These are phyloP conservation scores for Dendrocopos noguchii DNA, from an alignment of 2,113 vertebrate species.

Conservation along the genomic window DNA sequence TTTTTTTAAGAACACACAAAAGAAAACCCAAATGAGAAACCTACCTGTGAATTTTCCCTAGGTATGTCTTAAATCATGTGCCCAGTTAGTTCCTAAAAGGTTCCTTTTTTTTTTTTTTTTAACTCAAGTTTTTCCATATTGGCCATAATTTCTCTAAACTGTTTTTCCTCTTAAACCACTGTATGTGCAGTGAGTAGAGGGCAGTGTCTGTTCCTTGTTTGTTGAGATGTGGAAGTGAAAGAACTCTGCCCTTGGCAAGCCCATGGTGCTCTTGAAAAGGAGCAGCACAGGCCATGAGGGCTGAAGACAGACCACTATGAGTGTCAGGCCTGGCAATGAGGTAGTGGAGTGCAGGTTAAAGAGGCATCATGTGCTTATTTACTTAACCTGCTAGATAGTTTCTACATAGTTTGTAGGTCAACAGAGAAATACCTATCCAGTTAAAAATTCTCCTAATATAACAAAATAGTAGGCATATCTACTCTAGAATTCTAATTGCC, in stretches of 20 bases:
- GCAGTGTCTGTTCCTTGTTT: not conserved
- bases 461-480: not conserved
- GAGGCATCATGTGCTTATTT: not conserved
- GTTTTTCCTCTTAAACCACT: not conserved
- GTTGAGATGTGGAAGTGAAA: not conserved
- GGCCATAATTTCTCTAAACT: not conserved
- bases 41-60: not conserved
- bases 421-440: not conserved
- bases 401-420: not conserved
- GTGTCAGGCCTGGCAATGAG: not conserved
- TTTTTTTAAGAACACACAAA: not conserved
- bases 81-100: not conserved
- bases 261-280: not conserved
- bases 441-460: not conserved
- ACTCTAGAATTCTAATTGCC: rapidly evolving
- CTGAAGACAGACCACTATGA: not conserved
- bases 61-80: rapidly evolving
- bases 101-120: not conserved
- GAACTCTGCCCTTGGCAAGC: not conserved
- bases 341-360: rapidly evolving
- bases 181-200: not conserved
- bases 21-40: not conserved
- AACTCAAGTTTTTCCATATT: not conserved
- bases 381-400: not conserved
- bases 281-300: not conserved